These are phyloP conservation scores for Microtus pennsylvanicus DNA, from an alignment of 2,113 vertebrate species.

Conservation along the genomic window DNA sequence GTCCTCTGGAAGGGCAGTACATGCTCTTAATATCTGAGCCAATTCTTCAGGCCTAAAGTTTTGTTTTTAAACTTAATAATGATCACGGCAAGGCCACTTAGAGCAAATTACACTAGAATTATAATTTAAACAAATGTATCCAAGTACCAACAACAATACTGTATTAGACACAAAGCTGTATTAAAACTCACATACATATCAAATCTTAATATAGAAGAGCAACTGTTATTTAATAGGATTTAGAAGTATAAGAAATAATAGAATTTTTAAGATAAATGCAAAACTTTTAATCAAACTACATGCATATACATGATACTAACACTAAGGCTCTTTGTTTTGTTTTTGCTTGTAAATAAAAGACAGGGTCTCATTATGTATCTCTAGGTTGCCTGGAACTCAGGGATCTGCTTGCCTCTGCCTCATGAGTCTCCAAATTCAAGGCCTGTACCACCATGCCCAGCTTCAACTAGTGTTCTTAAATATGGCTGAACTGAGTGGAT, in stretches of 20 bases:
- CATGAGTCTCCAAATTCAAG: background rate
- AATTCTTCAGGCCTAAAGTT: background rate
- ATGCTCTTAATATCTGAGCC: background rate
- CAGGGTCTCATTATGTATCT: background rate
- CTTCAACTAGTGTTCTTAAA: conserved; percentile 39
- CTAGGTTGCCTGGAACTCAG: background rate
- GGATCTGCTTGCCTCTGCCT: background rate
- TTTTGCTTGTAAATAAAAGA: no score
- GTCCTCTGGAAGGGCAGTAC: background rate
- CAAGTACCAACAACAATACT: background rate
- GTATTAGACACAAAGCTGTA: conserved; percentile 22
- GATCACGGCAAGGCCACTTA: conserved; percentile 2
- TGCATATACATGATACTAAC: no score
- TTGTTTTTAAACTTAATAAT: conserved; percentile 34
- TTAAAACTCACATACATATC: conserved; percentile 25
- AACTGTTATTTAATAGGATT: conserved; percentile 22
- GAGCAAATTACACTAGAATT: conserved; percentile 53
- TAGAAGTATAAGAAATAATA: conserved; percentile 11
- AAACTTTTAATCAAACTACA: conserved; percentile 55
- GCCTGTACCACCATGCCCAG: background rate
- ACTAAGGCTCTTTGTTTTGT: no score
- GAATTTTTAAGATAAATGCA: conserved; percentile 45
- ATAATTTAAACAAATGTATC: conserved; percentile 37
- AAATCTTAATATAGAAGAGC: conserved; percentile 55
- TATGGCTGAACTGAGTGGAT: conserved; percentile 35